A percentile compares a stretch with the other conserved stretches of the same genome.
phyloP scores from a whole-genome alignment of 2,797 vertebrate species.

The Sebastes itinus region DNA sequence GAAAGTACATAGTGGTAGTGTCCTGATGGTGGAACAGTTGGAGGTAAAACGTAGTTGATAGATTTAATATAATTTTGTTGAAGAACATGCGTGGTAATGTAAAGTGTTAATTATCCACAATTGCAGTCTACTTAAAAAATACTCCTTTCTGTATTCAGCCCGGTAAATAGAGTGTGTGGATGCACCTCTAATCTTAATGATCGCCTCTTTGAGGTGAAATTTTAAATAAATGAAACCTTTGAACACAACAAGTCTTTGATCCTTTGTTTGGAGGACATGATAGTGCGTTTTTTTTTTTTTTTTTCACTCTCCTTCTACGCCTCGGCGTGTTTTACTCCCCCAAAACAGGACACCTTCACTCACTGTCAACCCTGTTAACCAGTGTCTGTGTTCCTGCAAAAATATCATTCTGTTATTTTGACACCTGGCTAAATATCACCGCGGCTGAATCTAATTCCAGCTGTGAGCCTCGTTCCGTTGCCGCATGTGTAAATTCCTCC shows the following conservation, averaged over 20 bases:
- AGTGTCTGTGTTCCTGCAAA: constrained; percentile 27
- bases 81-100: neutral
- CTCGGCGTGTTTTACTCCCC: neutral
- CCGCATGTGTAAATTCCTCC: constrained; percentile 69
- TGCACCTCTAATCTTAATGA: constrained; percentile 6
- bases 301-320: neutral
- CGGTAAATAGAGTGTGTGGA: neutral
- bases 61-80: neutral
- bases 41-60: neutral
- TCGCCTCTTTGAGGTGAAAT: neutral
- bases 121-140: neutral
- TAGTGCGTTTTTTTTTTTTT: constrained; percentile 14
- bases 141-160: neutral
- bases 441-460: constrained; percentile 51
- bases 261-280: constrained; percentile 51
- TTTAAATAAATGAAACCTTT: constrained; percentile 23
- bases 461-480: constrained; percentile 41
- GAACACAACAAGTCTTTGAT: constrained; percentile 48
- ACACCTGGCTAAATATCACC: constrained; percentile 72
- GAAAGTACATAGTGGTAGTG: neutral
- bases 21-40: neutral
- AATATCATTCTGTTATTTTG: constrained; percentile 53
- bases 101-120: neutral
- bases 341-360: constrained; percentile 17
- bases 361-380: constrained; percentile 36